A percentile compares a stretch with the other conserved stretches of the same genome.
These are phyloP conservation scores for Climacteris rufus DNA, from an alignment of 2,113 vertebrate genomes.

Conservation along the genomic window DNA sequence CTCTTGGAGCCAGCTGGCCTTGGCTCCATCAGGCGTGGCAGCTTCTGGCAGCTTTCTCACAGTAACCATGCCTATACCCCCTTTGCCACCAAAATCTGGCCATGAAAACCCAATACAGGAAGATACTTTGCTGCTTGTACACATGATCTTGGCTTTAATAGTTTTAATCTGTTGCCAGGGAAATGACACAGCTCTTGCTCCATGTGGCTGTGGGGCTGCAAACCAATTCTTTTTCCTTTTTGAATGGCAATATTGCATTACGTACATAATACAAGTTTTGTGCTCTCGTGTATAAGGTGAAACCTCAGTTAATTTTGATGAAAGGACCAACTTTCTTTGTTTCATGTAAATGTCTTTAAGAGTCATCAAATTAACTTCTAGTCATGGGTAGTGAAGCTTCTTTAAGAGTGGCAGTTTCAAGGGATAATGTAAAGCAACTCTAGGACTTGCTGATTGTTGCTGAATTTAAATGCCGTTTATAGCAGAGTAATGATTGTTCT, in stretches of 20 bases:
- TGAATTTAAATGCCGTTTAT: background rate
- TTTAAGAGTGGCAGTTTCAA: background rate
- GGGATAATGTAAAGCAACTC: background rate
- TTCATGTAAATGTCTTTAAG: background rate
- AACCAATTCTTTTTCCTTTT: background rate
- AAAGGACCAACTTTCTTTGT: background rate
- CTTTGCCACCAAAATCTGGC: background rate
- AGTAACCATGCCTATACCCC: background rate
- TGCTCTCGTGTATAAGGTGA: background rate
- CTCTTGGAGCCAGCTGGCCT: background rate
- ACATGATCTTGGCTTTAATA: background rate
- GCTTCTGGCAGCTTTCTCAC: background rate
- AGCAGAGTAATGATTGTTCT: background rate
- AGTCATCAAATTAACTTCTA: background rate
- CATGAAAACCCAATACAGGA: background rate
- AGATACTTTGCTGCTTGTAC: background rate
- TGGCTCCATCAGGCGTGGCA: background rate
- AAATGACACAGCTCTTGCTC: rapidly evolving
- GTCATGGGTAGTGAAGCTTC: background rate
- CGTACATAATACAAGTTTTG: background rate
- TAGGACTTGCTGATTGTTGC: background rate
- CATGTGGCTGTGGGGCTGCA: background rate
- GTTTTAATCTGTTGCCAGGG: background rate
- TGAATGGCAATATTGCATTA: too few relatives aligned
- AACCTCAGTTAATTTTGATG: background rate